Evolutionary conservation across 2,797 vertebrate genomes (phyloP).

Genomic region (Allenopithecus nigroviridis): DNA sequence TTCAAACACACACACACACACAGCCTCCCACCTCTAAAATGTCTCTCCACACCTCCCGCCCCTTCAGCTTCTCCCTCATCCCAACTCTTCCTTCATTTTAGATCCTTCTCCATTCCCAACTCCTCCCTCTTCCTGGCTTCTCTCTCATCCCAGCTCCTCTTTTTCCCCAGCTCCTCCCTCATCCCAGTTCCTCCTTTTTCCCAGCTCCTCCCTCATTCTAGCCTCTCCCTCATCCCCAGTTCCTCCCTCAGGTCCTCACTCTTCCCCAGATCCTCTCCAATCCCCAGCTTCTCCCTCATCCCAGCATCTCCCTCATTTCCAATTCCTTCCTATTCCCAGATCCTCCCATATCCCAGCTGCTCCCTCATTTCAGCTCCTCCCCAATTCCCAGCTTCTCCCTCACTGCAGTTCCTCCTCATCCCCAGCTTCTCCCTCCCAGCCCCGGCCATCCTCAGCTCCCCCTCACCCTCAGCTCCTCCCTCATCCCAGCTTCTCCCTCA

Average conservation of each 20-base stretch:
- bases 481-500: too few relatives aligned
- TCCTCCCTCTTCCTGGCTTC: neutral
- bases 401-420: too few relatives aligned
- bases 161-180: neutral
- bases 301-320: too few relatives aligned
- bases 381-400: neutral
- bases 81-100: neutral
- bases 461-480: neutral
- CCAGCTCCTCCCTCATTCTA: too few relatives aligned
- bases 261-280: too few relatives aligned
- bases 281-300: too few relatives aligned
- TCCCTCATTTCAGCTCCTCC: neutral
- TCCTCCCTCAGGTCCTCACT: too few relatives aligned
- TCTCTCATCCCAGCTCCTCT: too few relatives aligned
- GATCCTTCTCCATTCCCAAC: too few relatives aligned
- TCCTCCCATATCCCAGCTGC: neutral
- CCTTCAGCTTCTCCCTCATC: neutral
- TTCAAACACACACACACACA: too few relatives aligned
- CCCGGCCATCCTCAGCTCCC: neutral
- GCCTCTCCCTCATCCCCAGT: too few relatives aligned
- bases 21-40: neutral
- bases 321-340: neutral
- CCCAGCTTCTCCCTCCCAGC: neutral
- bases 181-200: neutral
- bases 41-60: rapidly evolving